phyloP scores from a whole-genome alignment of 2,888 invertebrate genomes.

The Entomobrya proxima region DNA sequence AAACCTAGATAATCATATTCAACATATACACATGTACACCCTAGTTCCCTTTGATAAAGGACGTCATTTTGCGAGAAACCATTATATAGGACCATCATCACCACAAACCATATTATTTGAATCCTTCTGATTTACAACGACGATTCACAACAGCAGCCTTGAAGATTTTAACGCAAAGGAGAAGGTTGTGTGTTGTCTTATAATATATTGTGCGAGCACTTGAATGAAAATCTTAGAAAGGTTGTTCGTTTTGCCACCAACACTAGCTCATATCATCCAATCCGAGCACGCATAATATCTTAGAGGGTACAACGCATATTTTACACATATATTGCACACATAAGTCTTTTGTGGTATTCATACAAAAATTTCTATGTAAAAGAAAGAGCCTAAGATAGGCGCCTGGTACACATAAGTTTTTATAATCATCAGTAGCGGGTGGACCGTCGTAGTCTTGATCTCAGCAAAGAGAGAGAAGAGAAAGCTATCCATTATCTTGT shows the following conservation, averaged over 20 bases:
- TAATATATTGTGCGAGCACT: background rate
- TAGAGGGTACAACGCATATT: background rate
- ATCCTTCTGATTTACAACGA: constrained; percentile 24
- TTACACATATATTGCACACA: constrained; percentile 2
- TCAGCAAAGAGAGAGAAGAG: constrained; percentile 1
- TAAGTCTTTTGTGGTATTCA: background rate
- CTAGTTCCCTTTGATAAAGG: background rate
- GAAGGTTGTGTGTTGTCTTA: constrained; percentile 5
- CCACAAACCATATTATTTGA: constrained; percentile 24
- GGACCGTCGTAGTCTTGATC: background rate
- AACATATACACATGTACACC: background rate
- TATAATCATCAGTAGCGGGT: background rate
- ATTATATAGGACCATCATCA: background rate
- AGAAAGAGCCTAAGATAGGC: too few relatives aligned
- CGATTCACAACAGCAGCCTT: constrained; percentile 29
- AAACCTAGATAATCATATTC: constrained; percentile 24
- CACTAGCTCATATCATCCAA: constrained; percentile 15
- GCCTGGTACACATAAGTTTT: background rate
- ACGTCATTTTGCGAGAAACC: background rate
- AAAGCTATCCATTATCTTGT: constrained; percentile 67
- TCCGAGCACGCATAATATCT: background rate
- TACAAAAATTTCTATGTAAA: too few relatives aligned
- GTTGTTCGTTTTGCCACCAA: background rate
- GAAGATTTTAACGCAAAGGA: constrained; percentile 5
- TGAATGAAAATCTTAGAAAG: background rate